phyloP scores from a whole-genome alignment of 2,797 vertebrate genomes.

The Pseudochromis fuscus region DNA sequence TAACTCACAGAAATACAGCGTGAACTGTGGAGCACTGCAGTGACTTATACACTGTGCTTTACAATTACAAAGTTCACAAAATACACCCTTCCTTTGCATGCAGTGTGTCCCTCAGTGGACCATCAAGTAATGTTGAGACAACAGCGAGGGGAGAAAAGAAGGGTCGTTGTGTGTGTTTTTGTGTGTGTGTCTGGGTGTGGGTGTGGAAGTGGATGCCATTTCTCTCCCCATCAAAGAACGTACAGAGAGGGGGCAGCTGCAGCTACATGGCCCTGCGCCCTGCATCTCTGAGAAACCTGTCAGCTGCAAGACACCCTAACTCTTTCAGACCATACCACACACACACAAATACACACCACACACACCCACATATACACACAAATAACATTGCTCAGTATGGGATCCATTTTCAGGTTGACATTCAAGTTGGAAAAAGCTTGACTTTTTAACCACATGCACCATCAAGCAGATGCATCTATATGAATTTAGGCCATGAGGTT shows the following conservation, averaged over 20 bases:
- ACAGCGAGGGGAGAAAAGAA: constrained; percentile 68
- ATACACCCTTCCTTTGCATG: constrained; percentile 24
- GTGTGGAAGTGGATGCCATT: constrained; percentile 61
- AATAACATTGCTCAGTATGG: constrained; percentile 20
- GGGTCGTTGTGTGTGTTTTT: constrained; percentile 56
- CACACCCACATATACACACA: constrained; percentile 39
- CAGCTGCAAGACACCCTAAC: constrained; percentile 76
- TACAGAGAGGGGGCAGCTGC: constrained; percentile 86
- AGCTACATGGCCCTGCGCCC: constrained; percentile 81
- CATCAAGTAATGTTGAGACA: constrained; percentile 54
- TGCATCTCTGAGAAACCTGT: constrained; percentile 76
- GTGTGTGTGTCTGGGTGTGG: constrained; percentile 31
- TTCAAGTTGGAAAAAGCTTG: constrained; percentile 10
- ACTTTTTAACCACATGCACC: constrained; percentile 29
- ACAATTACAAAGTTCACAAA: constrained; percentile 49
- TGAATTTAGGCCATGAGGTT: constrained; percentile 5
- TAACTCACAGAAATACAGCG: background rate
- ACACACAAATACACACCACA: constrained; percentile 34
- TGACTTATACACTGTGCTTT: background rate
- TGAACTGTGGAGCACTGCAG: constrained; percentile 4
- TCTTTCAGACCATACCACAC: constrained; percentile 40
- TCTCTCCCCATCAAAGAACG: constrained; percentile 80
- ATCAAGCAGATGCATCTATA: constrained; percentile 13
- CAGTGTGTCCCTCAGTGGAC: constrained; percentile 46
- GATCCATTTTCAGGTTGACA: constrained; percentile 34